Conservation (phyloP, 53 echinoderm and acorn worm genomes). For the Actinopyga echinites region DNA sequence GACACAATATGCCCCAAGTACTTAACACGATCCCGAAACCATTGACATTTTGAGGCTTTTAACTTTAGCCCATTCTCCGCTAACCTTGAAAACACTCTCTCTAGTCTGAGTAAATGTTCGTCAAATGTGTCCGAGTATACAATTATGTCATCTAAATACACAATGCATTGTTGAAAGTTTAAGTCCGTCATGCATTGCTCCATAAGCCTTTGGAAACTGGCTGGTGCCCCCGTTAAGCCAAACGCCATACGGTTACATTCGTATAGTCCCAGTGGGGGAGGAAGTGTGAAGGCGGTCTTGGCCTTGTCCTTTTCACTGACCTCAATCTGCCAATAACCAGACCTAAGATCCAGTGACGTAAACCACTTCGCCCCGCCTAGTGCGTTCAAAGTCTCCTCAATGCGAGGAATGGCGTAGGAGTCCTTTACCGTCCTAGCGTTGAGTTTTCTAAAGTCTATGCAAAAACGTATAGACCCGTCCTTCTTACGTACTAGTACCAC, state of each 20-base stretch:
- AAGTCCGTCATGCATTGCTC: constrained; percentile 13
- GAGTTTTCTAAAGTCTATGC: constrained; percentile 47
- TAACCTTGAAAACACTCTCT: no score
- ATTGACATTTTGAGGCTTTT: no score
- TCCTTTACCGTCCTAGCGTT: constrained; percentile 38
- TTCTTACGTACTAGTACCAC: constrained; percentile 51
- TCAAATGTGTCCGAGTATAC: constrained; percentile 6
- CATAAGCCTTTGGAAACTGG: constrained; percentile 18
- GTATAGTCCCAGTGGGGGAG: not conserved
- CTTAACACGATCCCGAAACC: no score
- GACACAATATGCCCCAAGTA: no score
- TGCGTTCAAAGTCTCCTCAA: constrained; percentile 51
- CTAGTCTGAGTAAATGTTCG: constrained; percentile 22
- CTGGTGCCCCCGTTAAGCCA: constrained; percentile 22
- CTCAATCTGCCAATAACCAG: constrained; percentile 62
- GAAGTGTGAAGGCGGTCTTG: constrained; percentile 52
- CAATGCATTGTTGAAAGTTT: constrained; percentile 6
- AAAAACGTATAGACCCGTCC: constrained; percentile 45
- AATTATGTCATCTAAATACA: constrained; percentile 14
- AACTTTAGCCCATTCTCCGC: no score
- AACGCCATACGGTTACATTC: constrained; percentile 16
- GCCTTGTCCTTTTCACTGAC: constrained; percentile 42
- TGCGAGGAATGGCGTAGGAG: constrained; percentile 45
- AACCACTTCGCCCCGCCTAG: constrained; percentile 50
- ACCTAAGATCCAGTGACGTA: constrained; percentile 46